Evolutionary conservation across 2,113 vertebrate species (phyloP).

Genomic region (Otis tarda): DNA sequence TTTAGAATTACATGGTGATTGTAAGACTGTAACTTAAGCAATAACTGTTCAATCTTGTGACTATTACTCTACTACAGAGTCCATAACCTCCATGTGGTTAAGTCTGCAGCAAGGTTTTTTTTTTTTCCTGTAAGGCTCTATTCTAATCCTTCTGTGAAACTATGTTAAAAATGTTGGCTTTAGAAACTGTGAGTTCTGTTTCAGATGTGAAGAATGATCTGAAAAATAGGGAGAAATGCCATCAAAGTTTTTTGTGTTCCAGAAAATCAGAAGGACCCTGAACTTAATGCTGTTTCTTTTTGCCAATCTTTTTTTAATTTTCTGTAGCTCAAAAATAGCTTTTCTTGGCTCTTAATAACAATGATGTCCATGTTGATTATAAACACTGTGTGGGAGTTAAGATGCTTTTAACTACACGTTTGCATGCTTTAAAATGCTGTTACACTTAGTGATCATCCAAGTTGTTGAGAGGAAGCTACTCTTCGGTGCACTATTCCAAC

Average conservation of each 20-base stretch:
- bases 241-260: not conserved
- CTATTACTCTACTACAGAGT: not conserved
- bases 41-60: not conserved
- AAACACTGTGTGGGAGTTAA: not conserved
- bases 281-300: not conserved
- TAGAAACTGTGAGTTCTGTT: not conserved
- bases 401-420: not conserved
- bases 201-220: not conserved
- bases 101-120: not conserved
- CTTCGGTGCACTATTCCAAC: not conserved
- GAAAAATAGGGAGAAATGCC: not conserved
- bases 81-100: not conserved
- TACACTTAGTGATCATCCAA: not conserved
- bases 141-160: not conserved
- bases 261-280: not conserved
- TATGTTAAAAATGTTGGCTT: not conserved
- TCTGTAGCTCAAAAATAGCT: not conserved
- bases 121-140: not conserved
- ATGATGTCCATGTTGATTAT: not conserved
- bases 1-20: not conserved
- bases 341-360: not conserved
- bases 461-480: not conserved
- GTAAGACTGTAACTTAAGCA: not conserved
- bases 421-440: not conserved
- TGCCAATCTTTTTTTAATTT: not conserved